Evolutionary conservation across 2,888 invertebrate species (phyloP).

Genomic region (Galeruca laticollis): DNA sequence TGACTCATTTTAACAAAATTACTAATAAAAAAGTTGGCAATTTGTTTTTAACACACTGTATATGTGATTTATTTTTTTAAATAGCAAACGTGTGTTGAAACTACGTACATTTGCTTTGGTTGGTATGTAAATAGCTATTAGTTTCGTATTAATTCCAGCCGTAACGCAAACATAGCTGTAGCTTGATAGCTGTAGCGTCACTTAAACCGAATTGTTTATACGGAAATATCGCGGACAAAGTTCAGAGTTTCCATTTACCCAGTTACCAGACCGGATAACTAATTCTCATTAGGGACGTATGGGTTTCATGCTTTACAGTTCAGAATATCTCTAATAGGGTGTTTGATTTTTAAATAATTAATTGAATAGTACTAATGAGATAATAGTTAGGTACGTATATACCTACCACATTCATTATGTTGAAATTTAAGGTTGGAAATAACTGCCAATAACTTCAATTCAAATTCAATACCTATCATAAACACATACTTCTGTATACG

Average conservation of each 20-base stretch:
- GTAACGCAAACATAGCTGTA: slow-evolving; percentile 9
- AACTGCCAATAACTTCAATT: too few relatives aligned
- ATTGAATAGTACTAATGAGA: not conserved
- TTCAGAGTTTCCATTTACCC: slow-evolving; percentile 40
- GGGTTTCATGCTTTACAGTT: slow-evolving; percentile 15
- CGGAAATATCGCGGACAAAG: slow-evolving; percentile 32
- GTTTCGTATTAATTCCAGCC: slow-evolving; percentile 3
- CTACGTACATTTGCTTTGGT: not conserved
- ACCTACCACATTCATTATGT: too few relatives aligned
- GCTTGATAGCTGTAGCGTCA: slow-evolving; percentile 17
- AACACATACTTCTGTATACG: too few relatives aligned
- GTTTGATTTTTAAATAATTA: not conserved
- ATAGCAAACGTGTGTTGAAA: not conserved
- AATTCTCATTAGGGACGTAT: slow-evolving; percentile 34
- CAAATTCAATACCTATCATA: too few relatives aligned
- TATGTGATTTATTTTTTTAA: not conserved
- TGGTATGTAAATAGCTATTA: not conserved
- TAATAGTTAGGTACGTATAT: too few relatives aligned
- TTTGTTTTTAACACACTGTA: too few relatives aligned
- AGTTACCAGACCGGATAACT: slow-evolving; percentile 37
- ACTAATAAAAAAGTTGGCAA: too few relatives aligned
- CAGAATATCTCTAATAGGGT: not conserved
- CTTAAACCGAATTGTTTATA: slow-evolving; percentile 28
- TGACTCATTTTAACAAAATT: too few relatives aligned
- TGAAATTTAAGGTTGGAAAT: too few relatives aligned